Base-by-base conservation (phyloP, 64 coral and sea anemone species). In the Porites lutea region DNA sequence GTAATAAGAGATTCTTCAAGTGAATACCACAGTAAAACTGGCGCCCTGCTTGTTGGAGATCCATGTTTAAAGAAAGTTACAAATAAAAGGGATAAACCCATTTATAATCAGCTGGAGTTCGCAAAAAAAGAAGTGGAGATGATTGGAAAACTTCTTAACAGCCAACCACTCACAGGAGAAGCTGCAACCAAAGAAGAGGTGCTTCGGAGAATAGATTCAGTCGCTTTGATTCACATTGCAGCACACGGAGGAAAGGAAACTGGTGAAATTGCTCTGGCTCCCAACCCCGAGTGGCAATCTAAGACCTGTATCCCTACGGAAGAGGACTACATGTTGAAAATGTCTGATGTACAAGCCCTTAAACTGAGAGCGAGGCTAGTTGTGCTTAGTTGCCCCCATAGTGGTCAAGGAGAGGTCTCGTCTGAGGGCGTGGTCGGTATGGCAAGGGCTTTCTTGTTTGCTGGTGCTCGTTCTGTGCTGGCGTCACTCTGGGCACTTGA, bases 321-420 rank as follows among this genome's bases (percentile, higher is more conserved):
- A 13, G 43, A 90, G 50, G 88, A 90, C 75, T 90, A 77, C 23
- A 63, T 79, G 7, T 63, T 90, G 75, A 79, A 27, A 6, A 90
- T 90, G 53, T n/a, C 44, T 8, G 88, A 90, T 10, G 48, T 90
- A 8, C 75, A 90, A 53, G 88, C 77, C 21, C 21, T 18, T 43
- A 15, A 57, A 15, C 19, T 77, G 13, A 74, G 48, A 20, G 88
- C 88, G 2, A 37, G 63, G 62, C 60, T 90, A 10, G 88, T 90
- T 79, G 88, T 90, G n/a, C 47, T 90, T 37, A 90, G 73, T 21
- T 77, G 72, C 27, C 63, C 75, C 68, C 46, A 90, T 9, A 90
- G 74, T 63, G 88, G 88, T 49, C 75, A 62, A 49, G 88, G 88
- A 21, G 54, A 79, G 18, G 79, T 78, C 47, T 60, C n/a, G 61